These are phyloP conservation scores for Echinops telfairi DNA, from an alignment of 2,113 vertebrate species.

Conservation along the genomic window DNA sequence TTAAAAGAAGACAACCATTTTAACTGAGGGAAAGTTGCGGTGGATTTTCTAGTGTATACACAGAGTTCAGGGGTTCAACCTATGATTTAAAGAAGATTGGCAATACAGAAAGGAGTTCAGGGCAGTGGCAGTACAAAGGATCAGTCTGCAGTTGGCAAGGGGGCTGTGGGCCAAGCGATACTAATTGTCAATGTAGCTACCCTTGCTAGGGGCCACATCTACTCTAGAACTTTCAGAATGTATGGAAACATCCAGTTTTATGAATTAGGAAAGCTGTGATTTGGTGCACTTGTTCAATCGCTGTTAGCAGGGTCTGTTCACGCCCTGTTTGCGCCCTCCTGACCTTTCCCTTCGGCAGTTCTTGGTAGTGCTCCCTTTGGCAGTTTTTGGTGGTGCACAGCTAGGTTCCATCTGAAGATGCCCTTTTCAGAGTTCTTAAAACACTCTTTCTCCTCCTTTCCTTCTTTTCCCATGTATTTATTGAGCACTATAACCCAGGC, in stretches of 20 bases:
- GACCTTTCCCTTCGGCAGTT: no score
- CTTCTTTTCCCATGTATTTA: neutral
- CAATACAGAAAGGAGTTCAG: neutral
- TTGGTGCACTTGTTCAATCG: neutral
- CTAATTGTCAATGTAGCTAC: neutral
- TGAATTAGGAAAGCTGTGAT: neutral
- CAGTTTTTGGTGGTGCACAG: neutral
- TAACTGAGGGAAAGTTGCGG: conserved; percentile 1
- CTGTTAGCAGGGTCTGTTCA: neutral
- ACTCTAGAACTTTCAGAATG: neutral
- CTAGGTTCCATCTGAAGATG: neutral
- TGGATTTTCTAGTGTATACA: neutral
- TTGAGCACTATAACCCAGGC: neutral
- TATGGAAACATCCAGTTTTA: neutral
- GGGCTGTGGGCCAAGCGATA: neutral
- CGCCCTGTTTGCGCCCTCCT: neutral
- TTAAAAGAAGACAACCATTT: conserved; percentile 1
- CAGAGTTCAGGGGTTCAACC: neutral
- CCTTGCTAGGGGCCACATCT: neutral
- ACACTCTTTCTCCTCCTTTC: neutral
- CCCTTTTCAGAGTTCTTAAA: neutral
- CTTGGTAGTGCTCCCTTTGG: no score
- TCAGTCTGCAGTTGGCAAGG: neutral
- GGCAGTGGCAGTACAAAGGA: neutral
- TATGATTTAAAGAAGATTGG: neutral